Base-by-base conservation (phyloP, 2,888 invertebrate species). In the Lithophane ornitopus region DNA sequence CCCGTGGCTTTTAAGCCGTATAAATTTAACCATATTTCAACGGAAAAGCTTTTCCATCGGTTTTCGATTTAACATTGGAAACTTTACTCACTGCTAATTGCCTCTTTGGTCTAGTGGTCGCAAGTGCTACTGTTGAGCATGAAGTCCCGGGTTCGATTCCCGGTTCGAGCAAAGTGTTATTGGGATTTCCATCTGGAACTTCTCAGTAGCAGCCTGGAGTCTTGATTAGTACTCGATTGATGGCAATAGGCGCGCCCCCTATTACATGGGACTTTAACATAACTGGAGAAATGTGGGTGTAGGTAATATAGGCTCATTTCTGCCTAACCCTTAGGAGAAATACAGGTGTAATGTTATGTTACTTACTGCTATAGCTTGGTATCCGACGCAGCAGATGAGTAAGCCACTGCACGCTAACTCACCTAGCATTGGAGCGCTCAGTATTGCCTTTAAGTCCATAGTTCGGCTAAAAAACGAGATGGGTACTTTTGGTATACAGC, bases 341-440 rank as follows among this genome's bases (percentile, higher is more conserved):
- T 34, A 34, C 34, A 34, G 34, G 34, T 6, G 34, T 34, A 6
- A 34, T 34, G 34, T 34, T 34, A 34, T 34, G 34, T 59, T n/a
- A 76, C 93, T 92, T 87, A 95, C 96, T 85, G 92, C 90, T 19
- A 92, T 91, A 22, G 94, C 93, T 88, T 95, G 95, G 70, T 92
- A 96, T 3, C 94, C 95, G 22, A 94, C 90, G 76, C 94, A 94
- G 78, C 95, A 95, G 80, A 96, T 95, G 61, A 95, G 91, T 49
- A 92, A 88, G 2, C 95, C 93, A 77, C 95, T 95, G 22, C 91
- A 91, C 1, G 88, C 89, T 76, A 96, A 80, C 83, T 96, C 95
- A 0, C 92, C 92, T 44, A 96, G 77, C 94, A 96, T 94, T 3
- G 96, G 95, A 3, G 88, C 86, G 73, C 95, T 95, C 59, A 95